Conservation (phyloP, 2,888 invertebrate genomes). For the Norana najaformis region DNA sequence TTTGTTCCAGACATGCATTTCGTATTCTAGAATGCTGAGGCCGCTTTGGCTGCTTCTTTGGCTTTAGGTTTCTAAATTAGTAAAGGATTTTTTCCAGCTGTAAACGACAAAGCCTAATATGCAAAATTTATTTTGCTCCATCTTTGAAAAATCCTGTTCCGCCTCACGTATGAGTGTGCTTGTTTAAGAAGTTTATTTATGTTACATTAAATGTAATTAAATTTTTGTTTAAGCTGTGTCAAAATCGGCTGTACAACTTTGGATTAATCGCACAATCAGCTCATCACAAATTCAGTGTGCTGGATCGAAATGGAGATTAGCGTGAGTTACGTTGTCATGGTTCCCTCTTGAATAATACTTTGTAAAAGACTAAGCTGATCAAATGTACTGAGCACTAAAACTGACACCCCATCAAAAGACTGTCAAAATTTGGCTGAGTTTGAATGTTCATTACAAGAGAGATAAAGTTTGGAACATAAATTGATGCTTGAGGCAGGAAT, state of each 20-base stretch:
- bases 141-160: not conserved
- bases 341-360: not conserved
- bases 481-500: not conserved
- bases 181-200: not conserved
- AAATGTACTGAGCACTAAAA: not conserved
- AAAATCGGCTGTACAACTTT: constrained; percentile 1
- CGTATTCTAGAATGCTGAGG: no score
- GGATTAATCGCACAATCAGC: constrained; percentile 13
- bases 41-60: no score
- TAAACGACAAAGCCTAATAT: no score
- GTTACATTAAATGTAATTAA: not conserved
- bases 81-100: no score
- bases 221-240: not conserved
- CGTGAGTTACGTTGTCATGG: not conserved
- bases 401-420: no score
- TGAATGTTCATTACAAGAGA: not conserved
- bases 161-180: no score
- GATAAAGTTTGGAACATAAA: not conserved
- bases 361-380: not conserved
- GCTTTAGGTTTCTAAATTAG: no score
- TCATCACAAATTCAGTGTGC: not conserved
- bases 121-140: not conserved
- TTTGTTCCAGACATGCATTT: no score
- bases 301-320: constrained; percentile 24
- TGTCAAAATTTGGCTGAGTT: not conserved